Base-by-base conservation (phyloP, 2,888 invertebrate species). In the Dromius quadrimaculatus region DNA sequence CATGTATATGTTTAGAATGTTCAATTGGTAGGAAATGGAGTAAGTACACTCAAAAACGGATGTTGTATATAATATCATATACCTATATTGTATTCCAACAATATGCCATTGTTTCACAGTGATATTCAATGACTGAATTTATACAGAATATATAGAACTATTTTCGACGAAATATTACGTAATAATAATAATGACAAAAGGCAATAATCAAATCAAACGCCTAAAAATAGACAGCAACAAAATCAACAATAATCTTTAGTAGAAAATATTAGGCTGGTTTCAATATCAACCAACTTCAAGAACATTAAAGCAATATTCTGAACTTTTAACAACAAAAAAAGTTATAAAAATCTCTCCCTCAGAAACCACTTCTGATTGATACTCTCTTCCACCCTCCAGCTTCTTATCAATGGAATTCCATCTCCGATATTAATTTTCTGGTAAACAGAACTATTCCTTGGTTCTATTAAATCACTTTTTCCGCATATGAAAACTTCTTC, bases 1-100 rank as follows among this genome's bases (percentile, higher is more conserved):
- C 62, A 54, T 32, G 45, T 68, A 45, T 59, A 69, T 61, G 59
- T 69, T 47, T 69, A 69, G 45, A 65, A 36, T 59, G 69, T 69
- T 69, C 59, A 54, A 28, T 54, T 54, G 50, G 50, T 54, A 45
- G 32, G 34, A 69, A 34, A 28, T 45, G 36, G 54, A 41, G 41
- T 50, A 17, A 36, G 41, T 64, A 41, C 32, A 45, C 13, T 38
- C 43, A 66, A n/a, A 34, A 45, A 23, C 50, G 66, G 54, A 66
- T 66, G 66, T 66, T 66, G 66, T 66, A 54, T 41, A 66, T 50
- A 66, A 54, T 66, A 50, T 17, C 22, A 50, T 34, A 65, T 50
- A 19, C 20, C 8, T 63, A 68, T 68, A 69, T 69, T 69, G 69
- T 69, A 69, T 69, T 43, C 41, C 19, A 69, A 69, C 61, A 32